Evolutionary conservation across 2,888 invertebrate species (phyloP).

Genomic region (Odontomyia ornata): DNA sequence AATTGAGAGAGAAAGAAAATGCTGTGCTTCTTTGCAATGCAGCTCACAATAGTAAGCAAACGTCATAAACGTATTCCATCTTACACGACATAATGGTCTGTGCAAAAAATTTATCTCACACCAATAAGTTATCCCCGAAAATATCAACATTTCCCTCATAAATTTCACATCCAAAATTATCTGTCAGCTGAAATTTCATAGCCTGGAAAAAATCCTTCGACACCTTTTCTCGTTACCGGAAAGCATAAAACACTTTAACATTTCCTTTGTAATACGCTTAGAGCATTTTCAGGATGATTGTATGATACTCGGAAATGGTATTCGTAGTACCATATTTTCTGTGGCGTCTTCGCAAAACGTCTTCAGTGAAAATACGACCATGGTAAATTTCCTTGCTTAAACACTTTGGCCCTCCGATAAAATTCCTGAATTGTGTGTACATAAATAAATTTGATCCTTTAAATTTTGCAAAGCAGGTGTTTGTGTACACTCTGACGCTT

Average conservation of each 20-base stretch:
- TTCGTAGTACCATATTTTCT: not conserved
- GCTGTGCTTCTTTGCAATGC: too few species aligned
- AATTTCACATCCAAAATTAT: too few species aligned
- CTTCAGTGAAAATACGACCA: not conserved
- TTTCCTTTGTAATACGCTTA: not conserved
- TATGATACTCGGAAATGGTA: not conserved
- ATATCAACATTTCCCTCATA: too few species aligned
- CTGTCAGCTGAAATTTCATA: too few species aligned
- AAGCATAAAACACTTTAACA: conserved; percentile 1
- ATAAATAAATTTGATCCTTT: conserved; percentile 46
- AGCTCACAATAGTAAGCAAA: too few species aligned
- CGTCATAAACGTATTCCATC: too few species aligned
- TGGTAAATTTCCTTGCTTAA: conserved; percentile 14
- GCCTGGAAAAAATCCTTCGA: not conserved
- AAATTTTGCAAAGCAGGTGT: conserved; percentile 39
- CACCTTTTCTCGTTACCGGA: not conserved
- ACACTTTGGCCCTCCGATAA: conserved; percentile 14
- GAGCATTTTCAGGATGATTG: not conserved
- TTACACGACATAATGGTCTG: too few species aligned
- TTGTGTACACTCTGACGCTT: conserved; percentile 31
- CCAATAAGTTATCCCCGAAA: too few species aligned
- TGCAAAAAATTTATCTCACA: too few species aligned
- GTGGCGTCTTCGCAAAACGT: not conserved
- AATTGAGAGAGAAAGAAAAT: too few species aligned
- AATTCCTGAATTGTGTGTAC: conserved; percentile 29